A percentile compares a stretch with the other conserved stretches of the same genome.
Evolutionary conservation across 1,140 invertebrate genomes (phyloP).

Genomic region (Chlorops oryzae): DNA sequence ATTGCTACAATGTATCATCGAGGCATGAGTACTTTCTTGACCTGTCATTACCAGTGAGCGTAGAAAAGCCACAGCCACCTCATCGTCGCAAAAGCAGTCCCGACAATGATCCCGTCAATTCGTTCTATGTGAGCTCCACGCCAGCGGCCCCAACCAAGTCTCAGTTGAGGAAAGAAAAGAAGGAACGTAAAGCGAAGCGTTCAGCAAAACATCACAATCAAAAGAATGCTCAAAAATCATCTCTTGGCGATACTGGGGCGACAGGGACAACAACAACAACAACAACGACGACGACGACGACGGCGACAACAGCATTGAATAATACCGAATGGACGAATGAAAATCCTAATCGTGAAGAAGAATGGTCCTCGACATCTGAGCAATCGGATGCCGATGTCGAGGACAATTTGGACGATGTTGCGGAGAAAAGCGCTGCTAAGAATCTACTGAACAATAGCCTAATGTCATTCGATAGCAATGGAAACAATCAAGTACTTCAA

Average conservation of each 20-base stretch:
- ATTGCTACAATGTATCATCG: slow-evolving; percentile 78
- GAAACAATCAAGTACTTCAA: slow-evolving; percentile 31
- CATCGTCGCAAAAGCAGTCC: slow-evolving; percentile 51
- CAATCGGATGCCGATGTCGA: slow-evolving; percentile 73
- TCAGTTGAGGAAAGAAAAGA: slow-evolving; percentile 63
- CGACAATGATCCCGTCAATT: slow-evolving; percentile 19
- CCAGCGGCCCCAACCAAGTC: slow-evolving; percentile 55
- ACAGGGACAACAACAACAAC: slow-evolving; percentile 10
- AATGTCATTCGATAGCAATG: slow-evolving; percentile 34
- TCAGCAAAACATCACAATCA: slow-evolving; percentile 39
- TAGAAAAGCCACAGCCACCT: slow-evolving; percentile 62
- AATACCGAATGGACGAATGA: too few species aligned
- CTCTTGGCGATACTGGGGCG: slow-evolving; percentile 38
- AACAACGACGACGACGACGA: slow-evolving; percentile 8
- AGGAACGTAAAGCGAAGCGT: slow-evolving; percentile 52
- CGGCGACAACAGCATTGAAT: slow-evolving; percentile 16
- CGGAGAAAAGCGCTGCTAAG: slow-evolving; percentile 43
- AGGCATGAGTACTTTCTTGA: slow-evolving; percentile 90
- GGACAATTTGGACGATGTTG: slow-evolving; percentile 65
- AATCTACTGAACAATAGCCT: neutral
- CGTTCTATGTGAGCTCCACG: slow-evolving; percentile 30
- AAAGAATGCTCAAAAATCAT: slow-evolving; percentile 27
- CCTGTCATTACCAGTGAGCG: slow-evolving; percentile 81
- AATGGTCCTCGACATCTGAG: slow-evolving; percentile 54
- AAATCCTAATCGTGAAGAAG: too few species aligned